A percentile compares a stretch with the other conserved stretches of the same genome.
phyloP scores from a whole-genome alignment of 2,797 vertebrate species.

The Rhinoraja longicauda region DNA sequence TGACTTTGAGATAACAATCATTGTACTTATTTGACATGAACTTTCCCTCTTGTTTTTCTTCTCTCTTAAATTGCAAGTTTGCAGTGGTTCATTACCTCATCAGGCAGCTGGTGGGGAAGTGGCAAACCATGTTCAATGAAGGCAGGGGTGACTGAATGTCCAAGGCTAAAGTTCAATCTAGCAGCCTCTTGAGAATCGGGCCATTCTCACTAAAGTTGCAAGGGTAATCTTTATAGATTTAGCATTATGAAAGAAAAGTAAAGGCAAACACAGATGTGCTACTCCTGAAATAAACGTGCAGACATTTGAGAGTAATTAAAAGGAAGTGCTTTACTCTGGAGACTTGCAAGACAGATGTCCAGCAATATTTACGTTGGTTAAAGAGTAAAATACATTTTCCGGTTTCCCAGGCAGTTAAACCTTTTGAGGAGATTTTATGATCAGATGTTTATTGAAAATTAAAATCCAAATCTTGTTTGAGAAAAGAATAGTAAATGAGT shows the following conservation, averaged over 20 bases:
- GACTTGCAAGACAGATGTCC: background rate
- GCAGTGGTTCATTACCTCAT: background rate
- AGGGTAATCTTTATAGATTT: conserved; percentile 11
- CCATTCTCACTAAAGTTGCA: background rate
- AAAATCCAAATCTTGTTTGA: conserved; percentile 13
- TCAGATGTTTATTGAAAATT: background rate
- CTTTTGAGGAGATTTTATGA: background rate
- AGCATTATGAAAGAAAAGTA: background rate
- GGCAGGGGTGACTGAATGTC: background rate
- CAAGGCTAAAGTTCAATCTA: background rate
- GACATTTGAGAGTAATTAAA: background rate
- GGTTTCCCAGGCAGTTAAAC: conserved; percentile 11
- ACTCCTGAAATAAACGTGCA: background rate
- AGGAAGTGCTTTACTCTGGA: background rate
- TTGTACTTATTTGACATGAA: background rate
- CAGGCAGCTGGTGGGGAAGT: background rate
- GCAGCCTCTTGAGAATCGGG: background rate
- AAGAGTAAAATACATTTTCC: background rate
- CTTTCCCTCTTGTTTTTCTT: background rate
- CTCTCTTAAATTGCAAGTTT: background rate
- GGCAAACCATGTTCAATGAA: background rate
- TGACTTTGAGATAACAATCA: background rate
- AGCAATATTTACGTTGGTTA: background rate
- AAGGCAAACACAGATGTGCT: conserved; percentile 21
- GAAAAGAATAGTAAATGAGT: background rate